Conservation (phyloP, 2,113 vertebrate species). For the Pluvianellus socialis region DNA sequence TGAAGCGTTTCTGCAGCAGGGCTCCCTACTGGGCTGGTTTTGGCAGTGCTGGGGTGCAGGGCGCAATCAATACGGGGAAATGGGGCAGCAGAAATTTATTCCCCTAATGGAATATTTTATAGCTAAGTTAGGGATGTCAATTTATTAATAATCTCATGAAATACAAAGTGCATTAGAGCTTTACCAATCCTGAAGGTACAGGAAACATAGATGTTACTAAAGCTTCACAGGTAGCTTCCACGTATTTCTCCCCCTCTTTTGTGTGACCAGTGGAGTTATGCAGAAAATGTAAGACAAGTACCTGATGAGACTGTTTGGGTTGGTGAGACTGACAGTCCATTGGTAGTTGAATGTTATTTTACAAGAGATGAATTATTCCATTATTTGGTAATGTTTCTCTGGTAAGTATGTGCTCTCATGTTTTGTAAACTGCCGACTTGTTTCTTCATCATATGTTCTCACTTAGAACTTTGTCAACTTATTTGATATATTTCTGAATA, state of each 20-base stretch:
- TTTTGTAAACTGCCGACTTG: neutral
- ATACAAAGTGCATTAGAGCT: neutral
- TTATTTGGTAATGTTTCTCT: neutral
- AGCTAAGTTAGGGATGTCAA: neutral
- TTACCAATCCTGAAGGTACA: neutral
- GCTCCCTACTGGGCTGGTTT: neutral
- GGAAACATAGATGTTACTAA: neutral
- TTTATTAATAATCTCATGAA: neutral
- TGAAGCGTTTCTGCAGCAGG: neutral
- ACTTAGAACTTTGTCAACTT: neutral
- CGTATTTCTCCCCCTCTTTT: neutral
- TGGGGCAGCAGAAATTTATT: neutral
- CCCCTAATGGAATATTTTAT: neutral
- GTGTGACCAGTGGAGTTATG: neutral
- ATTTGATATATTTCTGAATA: neutral
- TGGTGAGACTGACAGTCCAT: neutral
- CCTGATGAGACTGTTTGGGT: neutral
- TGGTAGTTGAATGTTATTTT: neutral
- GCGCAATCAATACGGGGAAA: neutral
- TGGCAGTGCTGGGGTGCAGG: neutral
- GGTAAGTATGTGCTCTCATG: neutral
- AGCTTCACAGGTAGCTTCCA: neutral
- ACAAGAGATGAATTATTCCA: neutral
- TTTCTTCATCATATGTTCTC: neutral
- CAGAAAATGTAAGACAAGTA: neutral